phyloP scores from a whole-genome alignment of 1,140 invertebrate species.

The Hypothenemus hampei region DNA sequence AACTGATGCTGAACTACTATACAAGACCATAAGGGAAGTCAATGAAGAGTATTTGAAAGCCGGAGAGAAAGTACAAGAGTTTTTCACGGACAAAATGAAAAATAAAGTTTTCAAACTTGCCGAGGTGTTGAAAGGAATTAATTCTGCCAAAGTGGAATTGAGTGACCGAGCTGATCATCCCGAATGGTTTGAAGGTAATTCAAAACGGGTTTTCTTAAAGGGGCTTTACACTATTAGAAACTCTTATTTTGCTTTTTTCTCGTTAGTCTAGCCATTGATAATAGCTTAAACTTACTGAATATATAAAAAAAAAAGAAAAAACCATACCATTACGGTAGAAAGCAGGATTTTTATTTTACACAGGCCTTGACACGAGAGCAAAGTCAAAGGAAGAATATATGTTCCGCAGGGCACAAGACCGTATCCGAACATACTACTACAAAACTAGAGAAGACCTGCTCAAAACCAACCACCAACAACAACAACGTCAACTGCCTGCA shows the following conservation, averaged over 20 bases:
- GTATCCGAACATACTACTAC: constrained; percentile 72
- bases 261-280: too few species aligned
- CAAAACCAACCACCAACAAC: constrained; percentile 54
- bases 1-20: constrained; percentile 44
- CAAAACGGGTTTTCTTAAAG: too few species aligned
- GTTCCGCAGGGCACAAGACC: constrained; percentile 69
- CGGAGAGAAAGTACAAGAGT: constrained; percentile 57
- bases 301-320: too few species aligned
- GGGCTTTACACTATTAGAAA: too few species aligned
- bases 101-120: constrained; percentile 57
- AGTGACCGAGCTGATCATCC: constrained; percentile 60
- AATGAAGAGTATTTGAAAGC: constrained; percentile 60
- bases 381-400: constrained; percentile 76
- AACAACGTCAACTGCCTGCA: too few species aligned
- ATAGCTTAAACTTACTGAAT: too few species aligned
- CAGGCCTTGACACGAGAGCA: constrained; percentile 60
- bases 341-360: constrained; percentile 22
- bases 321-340: constrained; percentile 32
- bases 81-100: constrained; percentile 61
- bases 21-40: constrained; percentile 50
- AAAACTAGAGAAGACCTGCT: constrained; percentile 69
- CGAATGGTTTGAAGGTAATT: constrained; percentile 65
- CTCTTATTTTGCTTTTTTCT: too few species aligned
- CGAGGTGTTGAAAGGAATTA: constrained; percentile 49
- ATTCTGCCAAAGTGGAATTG: constrained; percentile 51